Evolutionary conservation across 1,140 invertebrate species (phyloP).

Genomic region (Magallana ariakensis): DNA sequence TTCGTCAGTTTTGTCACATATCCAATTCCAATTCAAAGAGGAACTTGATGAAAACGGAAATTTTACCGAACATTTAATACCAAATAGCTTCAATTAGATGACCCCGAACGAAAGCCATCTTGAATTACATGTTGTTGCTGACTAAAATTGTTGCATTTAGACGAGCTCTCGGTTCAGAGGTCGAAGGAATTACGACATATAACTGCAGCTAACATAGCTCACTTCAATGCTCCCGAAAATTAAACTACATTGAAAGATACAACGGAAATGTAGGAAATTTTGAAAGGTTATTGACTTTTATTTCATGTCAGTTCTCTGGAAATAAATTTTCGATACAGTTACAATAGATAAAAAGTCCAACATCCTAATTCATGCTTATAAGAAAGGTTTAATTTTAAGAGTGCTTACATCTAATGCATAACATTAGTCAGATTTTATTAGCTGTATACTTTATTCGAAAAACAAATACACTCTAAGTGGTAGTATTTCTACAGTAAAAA

Average conservation of each 20-base stretch:
- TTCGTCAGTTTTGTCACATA: conserved; percentile 42
- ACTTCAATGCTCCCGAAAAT: conserved; percentile 36
- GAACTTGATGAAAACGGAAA: conserved; percentile 56
- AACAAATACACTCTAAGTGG: no score
- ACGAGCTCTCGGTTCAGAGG: not conserved
- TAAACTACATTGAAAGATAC: conserved; percentile 6
- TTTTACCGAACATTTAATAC: conserved; percentile 56
- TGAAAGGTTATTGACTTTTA: no score
- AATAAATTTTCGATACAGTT: no score
- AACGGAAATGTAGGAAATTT: no score
- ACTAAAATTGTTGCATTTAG: conserved; percentile 34
- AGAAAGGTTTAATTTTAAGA: no score
- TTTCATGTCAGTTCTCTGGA: no score
- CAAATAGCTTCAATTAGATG: conserved; percentile 39
- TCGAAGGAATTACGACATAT: conserved; percentile 8
- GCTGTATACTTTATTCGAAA: no score
- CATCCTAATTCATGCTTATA: no score
- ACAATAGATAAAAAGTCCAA: no score
- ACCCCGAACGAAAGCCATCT: conserved; percentile 46
- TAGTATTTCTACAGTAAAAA: no score
- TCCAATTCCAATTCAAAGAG: conserved; percentile 51
- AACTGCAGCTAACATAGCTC: conserved; percentile 1
- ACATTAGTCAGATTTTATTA: no score
- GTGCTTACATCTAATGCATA: no score
- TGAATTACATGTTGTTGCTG: conserved; percentile 36